Base-by-base conservation (phyloP, 2,888 invertebrate genomes). In the Minunthozetes semirufus region DNA sequence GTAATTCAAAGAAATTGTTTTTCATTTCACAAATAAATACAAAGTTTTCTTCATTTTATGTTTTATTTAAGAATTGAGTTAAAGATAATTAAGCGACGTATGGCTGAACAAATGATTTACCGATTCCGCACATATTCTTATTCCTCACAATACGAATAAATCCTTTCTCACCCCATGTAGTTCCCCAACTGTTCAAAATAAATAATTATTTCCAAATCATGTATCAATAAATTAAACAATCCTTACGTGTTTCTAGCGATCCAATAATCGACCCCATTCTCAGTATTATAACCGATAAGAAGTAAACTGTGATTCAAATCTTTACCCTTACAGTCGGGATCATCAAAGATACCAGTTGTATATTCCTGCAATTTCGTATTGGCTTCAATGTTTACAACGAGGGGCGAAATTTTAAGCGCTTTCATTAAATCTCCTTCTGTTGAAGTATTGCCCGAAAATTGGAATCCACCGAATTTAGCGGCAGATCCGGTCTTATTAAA, bases 71-170 rank as follows among this genome's bases (percentile, higher is more conserved):
- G n/a, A n/a, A n/a, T n/a, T n/a, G n/a, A n/a, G n/a, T n/a, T n/a
- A n/a, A n/a, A n/a, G n/a, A n/a, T n/a, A n/a, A n/a, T 42, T 42
- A 42, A 11, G 13, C 11, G 42, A 42, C 42, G 8, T 9, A 42
- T 42, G 42, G 42, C 42, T 42, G 42, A 42, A 11, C 42, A 1
- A 42, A 42, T 9, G 11, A 8, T 4, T 59, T 59, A 13, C 27
- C 59, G 15, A 59, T 59, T 59, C 59, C 59, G 27, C 59, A 59
- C 59, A 59, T 59, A 59, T 22, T 59, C 59, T 59, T 59, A 8
- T 17, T 27, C 17, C 27, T 15, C 3, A 59, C 27, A 25, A 59
- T 59, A 27, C 59, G 59, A 59, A 59, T 29, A 27, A 27, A 59
- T 25, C 59, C 59, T 6, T 59, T 4, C 15, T 59, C 59, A 27